Conservation (phyloP, 2,797 vertebrate species). For the Nasua narica region DNA sequence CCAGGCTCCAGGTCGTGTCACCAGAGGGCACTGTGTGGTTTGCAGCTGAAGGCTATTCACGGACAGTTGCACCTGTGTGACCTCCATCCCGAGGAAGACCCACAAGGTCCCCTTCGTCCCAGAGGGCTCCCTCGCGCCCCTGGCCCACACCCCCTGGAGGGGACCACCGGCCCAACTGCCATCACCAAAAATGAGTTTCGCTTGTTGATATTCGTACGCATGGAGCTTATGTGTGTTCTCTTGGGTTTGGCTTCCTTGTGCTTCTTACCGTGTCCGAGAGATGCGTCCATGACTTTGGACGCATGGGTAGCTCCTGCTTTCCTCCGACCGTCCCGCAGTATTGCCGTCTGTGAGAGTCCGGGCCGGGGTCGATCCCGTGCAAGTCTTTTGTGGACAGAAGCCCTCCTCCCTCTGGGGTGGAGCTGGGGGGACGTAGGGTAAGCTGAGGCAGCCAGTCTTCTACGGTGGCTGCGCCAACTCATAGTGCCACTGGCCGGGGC, state of each 20-base stretch:
- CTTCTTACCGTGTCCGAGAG: background rate
- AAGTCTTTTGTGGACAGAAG: background rate
- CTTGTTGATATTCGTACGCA: background rate
- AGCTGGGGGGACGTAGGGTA: background rate
- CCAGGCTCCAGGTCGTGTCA: background rate
- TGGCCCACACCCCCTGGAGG: too few species aligned
- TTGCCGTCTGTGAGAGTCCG: too few species aligned
- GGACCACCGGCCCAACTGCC: rapidly evolving
- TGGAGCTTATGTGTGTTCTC: background rate
- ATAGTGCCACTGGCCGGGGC: rapidly evolving
- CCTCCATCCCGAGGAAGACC: background rate
- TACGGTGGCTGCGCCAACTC: background rate
- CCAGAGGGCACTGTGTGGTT: background rate
- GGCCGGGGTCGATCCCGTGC: too few species aligned
- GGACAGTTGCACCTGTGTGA: background rate
- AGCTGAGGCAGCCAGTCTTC: background rate
- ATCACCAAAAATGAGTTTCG: background rate
- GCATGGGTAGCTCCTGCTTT: background rate
- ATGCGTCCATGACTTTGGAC: rapidly evolving
- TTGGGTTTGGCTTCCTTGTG: background rate
- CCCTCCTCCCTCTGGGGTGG: background rate
- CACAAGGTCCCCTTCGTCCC: background rate
- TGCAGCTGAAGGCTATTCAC: background rate
- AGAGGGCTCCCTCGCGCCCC: background rate
- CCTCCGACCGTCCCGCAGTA: background rate